Base-by-base conservation (phyloP, 2,888 invertebrate genomes). In the Adelphocoris suturalis region DNA sequence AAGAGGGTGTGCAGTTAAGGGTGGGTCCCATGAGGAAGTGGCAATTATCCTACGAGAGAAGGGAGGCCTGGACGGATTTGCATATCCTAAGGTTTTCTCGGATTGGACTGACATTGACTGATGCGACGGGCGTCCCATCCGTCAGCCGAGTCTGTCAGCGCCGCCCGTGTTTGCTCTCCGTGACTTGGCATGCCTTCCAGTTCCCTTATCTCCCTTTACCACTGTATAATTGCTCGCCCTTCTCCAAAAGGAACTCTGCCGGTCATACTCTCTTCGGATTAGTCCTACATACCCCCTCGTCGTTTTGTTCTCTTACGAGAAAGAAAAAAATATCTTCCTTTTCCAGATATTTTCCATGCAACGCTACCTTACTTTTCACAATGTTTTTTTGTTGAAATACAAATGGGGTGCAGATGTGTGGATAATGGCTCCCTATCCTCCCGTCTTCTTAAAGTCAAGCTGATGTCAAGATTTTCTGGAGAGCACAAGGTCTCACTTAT, bases 1-100 rank as follows among this genome's bases (percentile, higher is more conserved):
- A n/a, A 37, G 46, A 28, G 28, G 28, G 78, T 14, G 47, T n/a
- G 37, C 46, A 37, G 37, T 37, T 78, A 82, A 82, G 52, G 82
- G 82, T 27, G 28, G 48, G 75, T 75, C 86, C 88, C 88, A 23
- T 14, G 78, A 68, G 61, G 78, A 78, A 55, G 48, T 78, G 78
- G 87, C 87, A 87, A 87, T 87, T 87, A 87, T 87, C 88, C 88
- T 52, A 52, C 52, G 27, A 12, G 61, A 47, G 87, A 68, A 47
- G 19, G 87, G 76, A 7, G 7, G 88, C 52, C 12, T 23, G 27
- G 19, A 76, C 27, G 90, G 86, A 90, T 90, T 90, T 90, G 90
- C 90, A 90, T 90, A 90, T 90, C 90, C 90, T 90, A 90, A 82
- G 86, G 81, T 90, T 90, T 90, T 90, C 90, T 90, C 52, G 90